Evolutionary conservation across 1,140 invertebrate genomes (phyloP).

Genomic region (Delia radicum): DNA sequence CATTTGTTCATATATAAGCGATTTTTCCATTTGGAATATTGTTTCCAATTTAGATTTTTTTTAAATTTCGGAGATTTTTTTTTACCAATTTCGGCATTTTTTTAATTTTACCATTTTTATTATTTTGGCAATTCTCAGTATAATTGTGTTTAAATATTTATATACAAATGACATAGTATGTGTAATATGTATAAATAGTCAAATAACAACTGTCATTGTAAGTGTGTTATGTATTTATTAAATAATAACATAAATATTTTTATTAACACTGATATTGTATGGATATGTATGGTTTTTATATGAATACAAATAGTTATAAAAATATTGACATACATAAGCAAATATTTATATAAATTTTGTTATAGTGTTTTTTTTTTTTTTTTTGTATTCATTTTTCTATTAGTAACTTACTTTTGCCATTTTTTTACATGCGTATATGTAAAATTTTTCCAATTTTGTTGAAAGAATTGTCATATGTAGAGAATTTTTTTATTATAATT

Average conservation of each 20-base stretch:
- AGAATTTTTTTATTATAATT: neutral
- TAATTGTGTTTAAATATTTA: no score
- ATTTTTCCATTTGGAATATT: no score
- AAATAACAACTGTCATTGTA: neutral
- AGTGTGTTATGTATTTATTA: neutral
- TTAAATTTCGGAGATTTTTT: no score
- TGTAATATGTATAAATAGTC: no score
- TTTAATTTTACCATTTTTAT: no score
- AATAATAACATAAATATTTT: neutral
- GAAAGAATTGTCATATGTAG: constrained; percentile 14
- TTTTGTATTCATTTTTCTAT: neutral
- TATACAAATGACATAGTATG: no score
- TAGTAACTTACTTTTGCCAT: constrained; percentile 4
- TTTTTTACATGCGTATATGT: neutral
- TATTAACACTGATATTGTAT: neutral
- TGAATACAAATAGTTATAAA: neutral
- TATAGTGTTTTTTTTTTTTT: neutral
- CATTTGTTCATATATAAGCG: no score
- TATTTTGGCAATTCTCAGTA: no score
- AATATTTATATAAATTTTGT: neutral
- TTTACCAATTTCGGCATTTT: no score
- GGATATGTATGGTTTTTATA: no score
- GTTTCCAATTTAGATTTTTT: no score
- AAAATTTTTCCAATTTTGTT: constrained; percentile 4
- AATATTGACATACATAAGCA: neutral